Percentiles rank a stretch among this genome's conserved stretches.
These are phyloP conservation scores for Perca fluviatilis DNA, from an alignment of 2,113 vertebrate genomes.

Conservation along the genomic window DNA sequence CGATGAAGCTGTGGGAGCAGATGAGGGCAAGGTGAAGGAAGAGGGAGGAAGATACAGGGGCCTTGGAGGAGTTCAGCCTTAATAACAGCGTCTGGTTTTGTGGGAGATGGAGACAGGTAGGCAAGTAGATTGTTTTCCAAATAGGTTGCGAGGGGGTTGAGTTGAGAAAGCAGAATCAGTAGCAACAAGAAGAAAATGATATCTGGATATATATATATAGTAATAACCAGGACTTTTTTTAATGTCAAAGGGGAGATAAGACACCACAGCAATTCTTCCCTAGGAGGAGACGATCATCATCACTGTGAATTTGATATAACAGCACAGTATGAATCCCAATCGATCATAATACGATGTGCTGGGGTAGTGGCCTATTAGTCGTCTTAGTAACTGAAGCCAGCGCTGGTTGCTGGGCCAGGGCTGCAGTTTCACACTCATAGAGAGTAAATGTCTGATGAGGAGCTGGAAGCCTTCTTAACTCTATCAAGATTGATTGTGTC, in stretches of 20 bases:
- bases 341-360: conserved; percentile 62
- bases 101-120: conserved; percentile 16
- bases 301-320: conserved; percentile 61
- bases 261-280: conserved; percentile 11
- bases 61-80: conserved; percentile 67
- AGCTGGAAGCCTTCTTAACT: conserved; percentile 63
- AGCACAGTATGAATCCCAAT: conserved; percentile 54
- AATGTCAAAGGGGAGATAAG: conserved; percentile 39
- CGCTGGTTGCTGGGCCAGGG: conserved; percentile 5
- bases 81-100: conserved; percentile 66
- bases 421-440: conserved; percentile 38
- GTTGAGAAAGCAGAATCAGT: conserved; percentile 9
- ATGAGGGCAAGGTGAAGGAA: conserved; percentile 47
- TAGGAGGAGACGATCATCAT: conserved; percentile 37
- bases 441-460: conserved; percentile 53
- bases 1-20: conserved; percentile 47
- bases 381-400: conserved; percentile 39
- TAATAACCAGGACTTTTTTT: conserved; percentile 43
- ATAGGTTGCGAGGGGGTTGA: conserved; percentile 6
- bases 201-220: conserved; percentile 20
- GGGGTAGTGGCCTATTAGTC: conserved; percentile 49
- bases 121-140: background rate
- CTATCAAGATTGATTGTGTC: conserved; percentile 70
- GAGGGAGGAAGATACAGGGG: conserved; percentile 20
- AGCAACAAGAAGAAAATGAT: background rate